These are phyloP conservation scores for Steinernema carpocapsae DNA, from an alignment of 2,888 invertebrate genomes.

Conservation along the genomic window DNA sequence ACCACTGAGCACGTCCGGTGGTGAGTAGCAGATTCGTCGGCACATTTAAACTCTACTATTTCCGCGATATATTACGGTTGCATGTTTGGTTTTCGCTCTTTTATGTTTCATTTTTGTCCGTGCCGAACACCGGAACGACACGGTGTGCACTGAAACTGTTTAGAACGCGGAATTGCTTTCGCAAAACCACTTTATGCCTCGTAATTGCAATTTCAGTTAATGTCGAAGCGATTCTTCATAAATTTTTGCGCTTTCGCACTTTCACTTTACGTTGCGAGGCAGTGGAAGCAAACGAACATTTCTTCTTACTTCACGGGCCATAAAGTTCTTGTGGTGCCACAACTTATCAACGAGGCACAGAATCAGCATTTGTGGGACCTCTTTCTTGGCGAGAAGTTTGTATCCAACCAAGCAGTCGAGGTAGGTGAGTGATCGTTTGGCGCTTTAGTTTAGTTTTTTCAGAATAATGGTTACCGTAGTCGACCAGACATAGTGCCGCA, in stretches of 20 bases:
- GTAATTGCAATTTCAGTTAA: background rate
- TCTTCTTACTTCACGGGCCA: conserved; percentile 4
- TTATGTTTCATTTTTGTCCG: too few relatives aligned
- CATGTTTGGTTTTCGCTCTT: too few relatives aligned
- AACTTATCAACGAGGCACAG: background rate
- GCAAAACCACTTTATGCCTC: too few relatives aligned
- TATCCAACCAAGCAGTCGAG: background rate
- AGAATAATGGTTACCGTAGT: background rate
- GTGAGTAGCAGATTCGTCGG: too few relatives aligned
- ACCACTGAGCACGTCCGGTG: too few relatives aligned
- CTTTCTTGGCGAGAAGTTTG: background rate
- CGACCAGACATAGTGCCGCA: conserved; percentile 38
- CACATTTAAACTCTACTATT: too few relatives aligned
- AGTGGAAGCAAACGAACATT: conserved; percentile 12
- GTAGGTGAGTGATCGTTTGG: background rate
- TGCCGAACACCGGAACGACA: too few relatives aligned
- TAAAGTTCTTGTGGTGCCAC: background rate
- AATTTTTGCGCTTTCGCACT: conserved; percentile 8
- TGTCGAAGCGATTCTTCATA: conserved; percentile 23
- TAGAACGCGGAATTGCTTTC: too few relatives aligned
- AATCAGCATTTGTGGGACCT: background rate
- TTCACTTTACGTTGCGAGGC: background rate
- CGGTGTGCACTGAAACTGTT: too few relatives aligned
- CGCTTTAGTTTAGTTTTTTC: background rate
- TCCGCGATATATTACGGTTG: too few relatives aligned